A percentile compares a stretch with the other conserved stretches of the same genome.
These are phyloP conservation scores for Calidris pugnax DNA, from an alignment of 2,113 vertebrate genomes.

Conservation along the genomic window DNA sequence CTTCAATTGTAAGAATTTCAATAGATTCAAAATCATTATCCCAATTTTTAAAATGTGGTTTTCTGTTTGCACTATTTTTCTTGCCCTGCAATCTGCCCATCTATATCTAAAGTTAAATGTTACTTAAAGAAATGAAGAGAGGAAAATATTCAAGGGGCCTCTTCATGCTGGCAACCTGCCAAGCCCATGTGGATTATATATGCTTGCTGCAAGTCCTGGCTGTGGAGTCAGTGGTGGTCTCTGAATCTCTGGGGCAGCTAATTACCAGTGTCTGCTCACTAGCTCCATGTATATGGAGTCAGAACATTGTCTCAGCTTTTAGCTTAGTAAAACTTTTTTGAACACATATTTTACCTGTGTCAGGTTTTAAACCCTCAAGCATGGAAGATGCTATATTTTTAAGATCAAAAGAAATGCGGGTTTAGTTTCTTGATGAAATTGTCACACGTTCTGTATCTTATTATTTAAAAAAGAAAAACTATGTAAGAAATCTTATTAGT, in stretches of 20 bases:
- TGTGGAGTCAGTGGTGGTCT: not conserved
- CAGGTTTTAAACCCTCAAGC: not conserved
- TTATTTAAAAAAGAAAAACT: not conserved
- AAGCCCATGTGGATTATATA: not conserved
- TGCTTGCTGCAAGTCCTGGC: not conserved
- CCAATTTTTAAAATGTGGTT: not conserved
- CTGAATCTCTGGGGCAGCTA: not conserved
- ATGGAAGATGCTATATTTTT: not conserved
- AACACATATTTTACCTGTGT: not conserved
- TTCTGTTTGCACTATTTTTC: not conserved
- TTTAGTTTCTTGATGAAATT: not conserved
- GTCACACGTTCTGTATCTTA: not conserved
- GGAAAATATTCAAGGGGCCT: not conserved
- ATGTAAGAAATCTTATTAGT: not conserved
- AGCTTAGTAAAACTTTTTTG: not conserved
- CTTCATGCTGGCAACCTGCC: not conserved
- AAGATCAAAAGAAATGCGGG: not conserved
- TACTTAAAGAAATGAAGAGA: not conserved
- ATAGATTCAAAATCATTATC: not conserved
- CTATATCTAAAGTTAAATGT: not conserved
- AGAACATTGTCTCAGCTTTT: not conserved
- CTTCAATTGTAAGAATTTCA: not conserved
- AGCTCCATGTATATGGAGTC: fast-evolving
- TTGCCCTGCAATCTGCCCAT: fast-evolving
- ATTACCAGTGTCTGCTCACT: not conserved